Conservation (phyloP, 2,888 invertebrate species). For the Tenodera sinensis region DNA sequence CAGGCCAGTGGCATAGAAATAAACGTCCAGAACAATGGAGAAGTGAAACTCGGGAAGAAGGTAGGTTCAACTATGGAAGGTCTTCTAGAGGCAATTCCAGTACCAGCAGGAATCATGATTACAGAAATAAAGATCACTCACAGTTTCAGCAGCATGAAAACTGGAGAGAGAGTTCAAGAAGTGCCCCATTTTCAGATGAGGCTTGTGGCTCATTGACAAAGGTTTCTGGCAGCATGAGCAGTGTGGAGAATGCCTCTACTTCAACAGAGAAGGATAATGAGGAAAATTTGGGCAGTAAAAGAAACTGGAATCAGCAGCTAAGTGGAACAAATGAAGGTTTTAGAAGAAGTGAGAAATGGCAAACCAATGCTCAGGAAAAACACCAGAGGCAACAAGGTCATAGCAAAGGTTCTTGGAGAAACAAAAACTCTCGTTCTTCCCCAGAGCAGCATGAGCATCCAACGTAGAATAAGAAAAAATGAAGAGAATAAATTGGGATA, state of each 20-base stretch:
- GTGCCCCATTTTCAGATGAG: background rate
- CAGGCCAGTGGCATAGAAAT: background rate
- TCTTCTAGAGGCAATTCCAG: background rate
- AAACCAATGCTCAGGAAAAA: background rate
- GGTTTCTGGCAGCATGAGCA: background rate
- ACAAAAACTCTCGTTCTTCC: background rate
- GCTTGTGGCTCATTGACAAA: background rate
- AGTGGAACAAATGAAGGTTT: background rate
- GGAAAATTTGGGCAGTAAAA: background rate
- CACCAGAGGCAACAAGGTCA: too few relatives aligned
- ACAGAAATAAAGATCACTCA: background rate
- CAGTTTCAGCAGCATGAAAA: background rate
- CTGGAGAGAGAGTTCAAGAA: background rate
- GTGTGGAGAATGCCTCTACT: background rate
- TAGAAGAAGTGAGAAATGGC: background rate
- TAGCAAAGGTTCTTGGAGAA: background rate
- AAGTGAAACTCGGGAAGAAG: background rate
- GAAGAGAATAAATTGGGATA: background rate
- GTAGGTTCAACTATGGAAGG: background rate
- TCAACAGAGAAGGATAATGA: background rate
- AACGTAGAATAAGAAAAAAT: background rate
- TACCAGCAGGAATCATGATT: background rate
- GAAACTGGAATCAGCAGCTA: background rate
- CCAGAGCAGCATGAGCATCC: background rate
- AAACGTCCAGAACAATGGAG: background rate